Evolutionary conservation across 2,113 vertebrate species (phyloP).

Genomic region (Addax nasomaculatus): DNA sequence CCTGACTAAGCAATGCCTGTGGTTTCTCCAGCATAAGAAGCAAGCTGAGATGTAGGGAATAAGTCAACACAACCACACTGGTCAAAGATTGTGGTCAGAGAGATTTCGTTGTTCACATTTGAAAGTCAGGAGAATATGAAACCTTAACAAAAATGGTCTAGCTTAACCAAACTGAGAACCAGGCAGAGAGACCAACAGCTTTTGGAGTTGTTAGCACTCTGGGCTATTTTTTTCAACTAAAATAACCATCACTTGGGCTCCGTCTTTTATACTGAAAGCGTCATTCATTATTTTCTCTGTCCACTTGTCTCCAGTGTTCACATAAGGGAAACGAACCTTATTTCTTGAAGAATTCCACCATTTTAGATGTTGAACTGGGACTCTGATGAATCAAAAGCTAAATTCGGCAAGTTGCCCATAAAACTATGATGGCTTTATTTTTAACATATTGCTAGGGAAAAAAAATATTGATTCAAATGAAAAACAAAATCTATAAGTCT

Average conservation of each 20-base stretch:
- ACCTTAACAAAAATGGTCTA: background rate
- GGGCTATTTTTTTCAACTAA: background rate
- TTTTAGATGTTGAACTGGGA: background rate
- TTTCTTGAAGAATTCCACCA: background rate
- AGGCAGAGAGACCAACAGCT: background rate
- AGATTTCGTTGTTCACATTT: background rate
- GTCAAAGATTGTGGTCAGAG: background rate
- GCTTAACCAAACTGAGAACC: background rate
- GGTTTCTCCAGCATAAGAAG: background rate
- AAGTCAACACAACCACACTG: fast-evolving
- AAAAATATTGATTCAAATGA: background rate
- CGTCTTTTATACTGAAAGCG: background rate
- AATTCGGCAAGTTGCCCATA: background rate
- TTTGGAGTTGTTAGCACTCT: background rate
- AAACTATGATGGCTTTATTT: background rate
- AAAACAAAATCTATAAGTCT: background rate
- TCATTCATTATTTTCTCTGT: background rate
- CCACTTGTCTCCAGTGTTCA: no score
- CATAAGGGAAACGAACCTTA: background rate
- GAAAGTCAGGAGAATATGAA: background rate
- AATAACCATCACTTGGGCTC: background rate
- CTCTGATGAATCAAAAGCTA: background rate
- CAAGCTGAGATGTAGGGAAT: background rate
- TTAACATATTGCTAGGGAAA: background rate
- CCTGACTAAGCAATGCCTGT: no score